A percentile compares a stretch with the other conserved stretches of the same genome.
Conservation (phyloP, 2,888 invertebrate genomes). For the Chouioia cunea region DNA sequence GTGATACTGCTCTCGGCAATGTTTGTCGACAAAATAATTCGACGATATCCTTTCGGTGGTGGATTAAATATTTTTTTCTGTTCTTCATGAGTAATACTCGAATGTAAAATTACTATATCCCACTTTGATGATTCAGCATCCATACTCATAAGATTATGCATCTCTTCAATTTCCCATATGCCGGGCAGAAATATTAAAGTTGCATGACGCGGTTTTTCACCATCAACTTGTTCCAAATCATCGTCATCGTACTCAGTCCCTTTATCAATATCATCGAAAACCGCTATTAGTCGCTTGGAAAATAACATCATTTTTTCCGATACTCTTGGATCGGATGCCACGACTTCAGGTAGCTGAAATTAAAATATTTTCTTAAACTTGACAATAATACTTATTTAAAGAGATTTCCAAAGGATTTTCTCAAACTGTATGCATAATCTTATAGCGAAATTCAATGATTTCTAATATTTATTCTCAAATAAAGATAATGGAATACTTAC, state of each 20-base stretch:
- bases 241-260: conserved; percentile 50
- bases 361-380: not conserved
- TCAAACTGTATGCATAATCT: not conserved
- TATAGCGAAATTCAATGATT: not conserved
- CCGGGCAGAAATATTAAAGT: conserved; percentile 93
- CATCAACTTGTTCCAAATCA: conserved; percentile 62
- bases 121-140: conserved; percentile 64
- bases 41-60: conserved; percentile 77
- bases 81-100: conserved; percentile 83
- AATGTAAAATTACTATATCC: conserved; percentile 78
- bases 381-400: conserved; percentile 5
- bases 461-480: conserved; percentile 21
- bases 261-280: conserved; percentile 75
- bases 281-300: conserved; percentile 72
- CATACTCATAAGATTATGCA: conserved; percentile 69
- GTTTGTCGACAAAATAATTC: conserved; percentile 90
- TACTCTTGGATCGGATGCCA: conserved; percentile 73
- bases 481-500: conserved; percentile 54
- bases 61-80: conserved; percentile 76
- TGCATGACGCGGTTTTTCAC: conserved; percentile 71
- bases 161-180: conserved; percentile 84
- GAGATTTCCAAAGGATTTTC: conserved; percentile 3
- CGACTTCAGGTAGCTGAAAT: conserved; percentile 66
- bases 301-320: conserved; percentile 74
- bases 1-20: conserved; percentile 95